Evolutionary conservation across 2,888 invertebrate genomes (phyloP), one percentile per base, ranked within the genome.

Genomic region (Latrodectus elegans): DNA sequence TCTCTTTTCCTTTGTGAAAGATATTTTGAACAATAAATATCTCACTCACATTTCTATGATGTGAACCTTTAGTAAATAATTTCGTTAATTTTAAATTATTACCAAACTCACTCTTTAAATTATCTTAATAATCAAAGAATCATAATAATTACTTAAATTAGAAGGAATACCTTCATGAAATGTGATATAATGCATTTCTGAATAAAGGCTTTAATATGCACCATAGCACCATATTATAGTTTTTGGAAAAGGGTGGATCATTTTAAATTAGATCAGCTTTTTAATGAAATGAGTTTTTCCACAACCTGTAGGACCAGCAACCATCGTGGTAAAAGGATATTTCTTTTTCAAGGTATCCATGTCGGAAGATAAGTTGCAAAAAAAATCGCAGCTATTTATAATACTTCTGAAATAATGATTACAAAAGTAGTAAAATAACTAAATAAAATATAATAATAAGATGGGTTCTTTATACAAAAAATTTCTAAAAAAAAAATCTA

Each of bases 21-120:
- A 85, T 9, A 55, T 86, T 86, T 71, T 86, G 86, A 15, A 53
- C 17, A n/a, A 74, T 49, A 64, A 86, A 86, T n/a, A 86, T 68
- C 10, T 81, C 64, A 17, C 70, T 70, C 22, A 76, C n/a, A 81
- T 81, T 75, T 10, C 53, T 14, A 76, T 86, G 81, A 53, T 86
- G 86, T 10, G 38, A n/a, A 55, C 67, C 53, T 76, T 81, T 86
- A 8, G 75, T 86, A 72, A 81, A 86, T 49, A 86, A 14, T 12
- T 74, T 81, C 15, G 73, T 70, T 10, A 86, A 60, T 68, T 71
- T 22, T 71, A 68, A 22, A 49, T 76, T n/a, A n/a, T 76, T 65
- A 12, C 17, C 60, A 51, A 80, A 22, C 38, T 86, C 81, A 17
- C 17, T 15, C 65, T 81, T 55, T 71, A 86, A 22, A 64, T 86